Percentiles rank a stretch among this genome's conserved stretches.
These are phyloP conservation scores for Pinctada fucata DNA, from an alignment of 2,888 invertebrate species.

Conservation along the genomic window DNA sequence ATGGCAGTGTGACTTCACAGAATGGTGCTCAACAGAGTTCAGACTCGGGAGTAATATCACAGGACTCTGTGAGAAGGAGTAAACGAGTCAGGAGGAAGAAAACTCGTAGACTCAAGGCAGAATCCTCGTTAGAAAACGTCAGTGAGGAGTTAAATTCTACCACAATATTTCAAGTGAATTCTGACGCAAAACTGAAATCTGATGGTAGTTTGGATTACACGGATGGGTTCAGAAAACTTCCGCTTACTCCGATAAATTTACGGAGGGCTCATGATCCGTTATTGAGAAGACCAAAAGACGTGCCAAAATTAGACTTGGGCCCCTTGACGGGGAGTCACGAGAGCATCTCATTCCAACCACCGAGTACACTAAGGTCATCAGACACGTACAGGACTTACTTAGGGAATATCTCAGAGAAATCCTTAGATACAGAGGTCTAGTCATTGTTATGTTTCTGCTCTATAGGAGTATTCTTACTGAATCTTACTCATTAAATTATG, in stretches of 20 bases:
- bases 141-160: conserved; percentile 62
- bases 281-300: conserved; percentile 40
- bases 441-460: neutral
- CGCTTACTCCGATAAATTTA: conserved; percentile 60
- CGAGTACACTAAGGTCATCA: conserved; percentile 59
- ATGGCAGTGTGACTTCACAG: conserved; percentile 8
- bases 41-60: conserved; percentile 32
- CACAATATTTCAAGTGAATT: conserved; percentile 61
- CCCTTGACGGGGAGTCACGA: conserved; percentile 62
- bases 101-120: conserved; percentile 41
- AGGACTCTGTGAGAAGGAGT: conserved; percentile 34
- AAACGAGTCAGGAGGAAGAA: conserved; percentile 36
- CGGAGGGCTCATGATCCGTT: conserved; percentile 41
- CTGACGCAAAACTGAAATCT: conserved; percentile 53
- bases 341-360: conserved; percentile 63
- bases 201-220: conserved; percentile 64
- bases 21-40: conserved; percentile 3
- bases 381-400: conserved; percentile 24
- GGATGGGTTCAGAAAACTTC: conserved; percentile 52
- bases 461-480: too few species aligned
- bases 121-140: conserved; percentile 34
- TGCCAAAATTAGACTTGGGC: conserved; percentile 69
- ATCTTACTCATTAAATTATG: too few species aligned
- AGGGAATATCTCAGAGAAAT: conserved; percentile 24
- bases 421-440: conserved; percentile 31